phyloP scores from a whole-genome alignment of 2,888 invertebrate species.

The Plagodis dolabraria region DNA sequence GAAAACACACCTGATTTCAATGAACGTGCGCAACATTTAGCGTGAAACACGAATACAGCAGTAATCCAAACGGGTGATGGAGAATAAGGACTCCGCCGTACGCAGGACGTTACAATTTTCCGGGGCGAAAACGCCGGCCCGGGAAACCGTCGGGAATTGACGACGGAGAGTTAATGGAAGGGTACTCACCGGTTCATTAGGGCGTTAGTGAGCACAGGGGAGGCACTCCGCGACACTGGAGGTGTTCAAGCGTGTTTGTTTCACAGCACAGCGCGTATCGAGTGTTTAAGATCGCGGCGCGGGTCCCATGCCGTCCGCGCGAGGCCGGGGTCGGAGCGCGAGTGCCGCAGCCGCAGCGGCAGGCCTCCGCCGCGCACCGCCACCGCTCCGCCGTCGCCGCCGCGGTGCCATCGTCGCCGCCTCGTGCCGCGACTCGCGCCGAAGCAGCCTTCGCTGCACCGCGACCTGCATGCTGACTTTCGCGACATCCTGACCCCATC shows the following conservation, averaged over 20 bases:
- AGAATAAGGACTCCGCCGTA: slow-evolving; percentile 38
- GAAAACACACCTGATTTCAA: slow-evolving; percentile 37
- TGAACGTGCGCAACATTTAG: slow-evolving; percentile 32
- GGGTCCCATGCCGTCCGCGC: slow-evolving; percentile 68
- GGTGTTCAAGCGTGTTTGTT: slow-evolving; percentile 45
- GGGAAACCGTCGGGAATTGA: slow-evolving; percentile 38
- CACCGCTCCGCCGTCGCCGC: slow-evolving; percentile 18
- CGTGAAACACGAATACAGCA: slow-evolving; percentile 33
- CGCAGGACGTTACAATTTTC: slow-evolving; percentile 49
- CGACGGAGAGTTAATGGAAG: slow-evolving; percentile 7
- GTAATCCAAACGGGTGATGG: slow-evolving; percentile 30
- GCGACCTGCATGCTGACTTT: slow-evolving; percentile 30
- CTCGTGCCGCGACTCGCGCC: slow-evolving; percentile 8
- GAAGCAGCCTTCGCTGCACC: slow-evolving; percentile 26
- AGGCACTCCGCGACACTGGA: slow-evolving; percentile 36
- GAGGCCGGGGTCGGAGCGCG: slow-evolving; percentile 68
- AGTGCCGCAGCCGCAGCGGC: slow-evolving; percentile 52
- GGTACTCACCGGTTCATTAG: slow-evolving; percentile 57
- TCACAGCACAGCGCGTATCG: slow-evolving; percentile 62
- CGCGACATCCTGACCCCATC: slow-evolving; percentile 32
- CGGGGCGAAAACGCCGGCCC: slow-evolving; percentile 53
- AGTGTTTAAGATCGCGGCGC: slow-evolving; percentile 48
- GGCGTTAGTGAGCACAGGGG: slow-evolving; percentile 34
- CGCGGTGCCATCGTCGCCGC: too few relatives aligned
- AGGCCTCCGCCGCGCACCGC: slow-evolving; percentile 28